Evolutionary conservation across 1,140 invertebrate species (phyloP), one percentile per base, ranked within the genome.

Genomic region (Drosophila burlai): DNA sequence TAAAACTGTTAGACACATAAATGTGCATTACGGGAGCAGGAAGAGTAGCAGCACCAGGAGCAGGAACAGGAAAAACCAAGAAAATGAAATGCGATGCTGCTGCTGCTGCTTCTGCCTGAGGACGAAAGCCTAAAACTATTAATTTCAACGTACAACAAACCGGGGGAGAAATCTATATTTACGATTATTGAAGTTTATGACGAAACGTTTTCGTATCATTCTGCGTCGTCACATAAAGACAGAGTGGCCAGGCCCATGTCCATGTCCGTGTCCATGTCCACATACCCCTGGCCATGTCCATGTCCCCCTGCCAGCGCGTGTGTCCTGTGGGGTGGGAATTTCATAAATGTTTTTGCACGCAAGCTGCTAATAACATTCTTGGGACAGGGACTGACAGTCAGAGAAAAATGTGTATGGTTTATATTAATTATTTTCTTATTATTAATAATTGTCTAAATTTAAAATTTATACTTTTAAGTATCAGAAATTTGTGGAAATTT

Each of bases 111-210:
- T 7, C 47, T 29, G 47, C 24, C 24, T 49, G 49, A 36, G 67
- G 81, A 67, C 76, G 67, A 87, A 87, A 90, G 84, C 84, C 82
- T 90, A 90, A 90, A 90, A 90, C 85, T 90, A 90, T 90, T 91
- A 90, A 90, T 91, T 91, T 90, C 81, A 85, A 90, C 85, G 58
- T 63, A 73, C 57, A 71, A 42, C 69, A 38, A 71, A 46, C 10
- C 9, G 42, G 54, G 62, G 52, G 86, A 90, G 85, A 92, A 92
- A 92, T 92, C 91, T 92, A 92, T 92, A 92, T 92, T 92, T 92
- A 92, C 91, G 91, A 92, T 92, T 92, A 92, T 92, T 92, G 91
- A 92, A 92, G 91, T 92, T 92, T 92, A 92, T 92, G 91, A 92
- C 91, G 91, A 92, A 92, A 92, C 91, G 89, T 92, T 92, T 92